Conservation (phyloP, 2,888 invertebrate species). For the Ischnus inquisitorius region DNA sequence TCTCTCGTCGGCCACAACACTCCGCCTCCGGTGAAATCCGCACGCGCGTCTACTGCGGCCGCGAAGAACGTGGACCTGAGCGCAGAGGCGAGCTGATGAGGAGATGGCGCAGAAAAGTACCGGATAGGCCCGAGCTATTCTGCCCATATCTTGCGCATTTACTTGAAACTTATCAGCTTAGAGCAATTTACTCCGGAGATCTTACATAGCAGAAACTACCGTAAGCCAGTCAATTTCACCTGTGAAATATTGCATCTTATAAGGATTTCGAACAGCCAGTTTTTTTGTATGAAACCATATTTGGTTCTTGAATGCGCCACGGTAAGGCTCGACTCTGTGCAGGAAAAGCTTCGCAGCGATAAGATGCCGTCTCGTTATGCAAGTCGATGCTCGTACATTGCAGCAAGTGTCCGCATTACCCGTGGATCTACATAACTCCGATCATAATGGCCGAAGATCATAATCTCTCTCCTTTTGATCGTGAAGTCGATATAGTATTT, state of each 20-base stretch:
- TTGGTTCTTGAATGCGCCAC: constrained; percentile 27
- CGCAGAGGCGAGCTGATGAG: constrained; percentile 23
- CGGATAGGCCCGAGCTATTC: not conserved
- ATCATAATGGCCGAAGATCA: constrained; percentile 2
- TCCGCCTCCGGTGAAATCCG: constrained; percentile 61
- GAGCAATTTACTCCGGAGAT: not conserved
- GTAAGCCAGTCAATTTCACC: not conserved
- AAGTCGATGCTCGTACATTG: not conserved
- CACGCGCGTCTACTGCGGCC: constrained; percentile 49
- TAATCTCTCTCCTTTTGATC: constrained; percentile 9
- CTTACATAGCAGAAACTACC: not conserved
- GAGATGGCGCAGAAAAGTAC: constrained; percentile 42
- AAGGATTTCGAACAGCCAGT: not conserved
- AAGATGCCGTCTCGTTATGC: not conserved
- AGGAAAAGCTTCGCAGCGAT: not conserved
- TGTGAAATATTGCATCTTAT: not conserved
- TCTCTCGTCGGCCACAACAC: constrained; percentile 57
- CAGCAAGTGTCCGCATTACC: not conserved
- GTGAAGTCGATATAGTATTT: constrained; percentile 11
- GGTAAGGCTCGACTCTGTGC: not conserved
- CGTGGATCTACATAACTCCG: constrained; percentile 20
- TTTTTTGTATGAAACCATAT: constrained; percentile 14
- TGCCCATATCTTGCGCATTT: not conserved
- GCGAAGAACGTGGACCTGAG: constrained; percentile 40
- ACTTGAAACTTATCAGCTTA: not conserved